Evolutionary conservation across 1,140 invertebrate species (phyloP), one percentile per base, ranked within the genome.

Genomic region (Manduca sexta): DNA sequence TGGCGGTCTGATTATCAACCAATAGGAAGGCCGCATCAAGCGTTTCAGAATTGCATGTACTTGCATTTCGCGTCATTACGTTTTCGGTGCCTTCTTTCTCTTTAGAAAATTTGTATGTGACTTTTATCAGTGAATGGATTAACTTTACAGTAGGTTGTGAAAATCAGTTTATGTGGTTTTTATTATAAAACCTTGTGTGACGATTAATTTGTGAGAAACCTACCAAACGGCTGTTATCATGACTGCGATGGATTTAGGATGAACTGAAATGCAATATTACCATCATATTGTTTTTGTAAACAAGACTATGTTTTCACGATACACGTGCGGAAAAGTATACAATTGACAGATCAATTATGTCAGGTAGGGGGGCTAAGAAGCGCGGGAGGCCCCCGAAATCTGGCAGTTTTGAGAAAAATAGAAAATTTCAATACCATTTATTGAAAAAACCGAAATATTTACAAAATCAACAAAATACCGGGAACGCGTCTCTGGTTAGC

Each of bases 381-480:
- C 89, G 94, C 86, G 95, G 95, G 63, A 91, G 95, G 60, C 95
- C 95, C 68, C 95, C 95, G 58, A 96, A 96, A 89, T 92, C 94
- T 49, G 92, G 93, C 64, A 92, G 91, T 78, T 89, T 93, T 88
- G 94, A 95, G 73, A 91, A 92, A 70, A 91, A 92, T 61, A 92
- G 91, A 71, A 94, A 93, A 87, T 95, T 94, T 85, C 93, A 94
- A 77, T 94, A 93, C 86, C 92, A 94, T 87, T 87, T 95, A 72
- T 89, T 96, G 76, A 96, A 96, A 86, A 97, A 97, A 84, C 95
- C 95, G 6, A 96, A 95, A 89, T 97, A 96, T 86, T 88, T 95
- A 64, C 88, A 90, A 79, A 62, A 60, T 55, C 49, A 64, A 44
- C 76, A 91, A 77, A 89, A 88, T 71, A 89, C 89, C 68, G 92